Evolutionary conservation across 1,140 invertebrate species (phyloP).

Genomic region (Panagrolaimus sp.): DNA sequence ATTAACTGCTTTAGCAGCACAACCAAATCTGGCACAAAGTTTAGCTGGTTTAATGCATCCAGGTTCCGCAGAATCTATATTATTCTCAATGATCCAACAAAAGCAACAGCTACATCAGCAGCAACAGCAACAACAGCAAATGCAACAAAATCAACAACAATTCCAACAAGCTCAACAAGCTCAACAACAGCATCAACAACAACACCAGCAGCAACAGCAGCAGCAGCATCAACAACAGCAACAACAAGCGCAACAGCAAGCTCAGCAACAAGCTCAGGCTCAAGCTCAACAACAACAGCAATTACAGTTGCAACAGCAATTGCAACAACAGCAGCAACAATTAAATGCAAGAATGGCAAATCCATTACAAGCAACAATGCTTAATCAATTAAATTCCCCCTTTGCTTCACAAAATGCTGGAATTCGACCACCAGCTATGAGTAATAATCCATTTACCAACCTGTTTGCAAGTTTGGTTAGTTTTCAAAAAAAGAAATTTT

Average conservation of each 20-base stretch:
- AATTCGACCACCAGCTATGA: neutral
- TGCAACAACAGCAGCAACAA: conserved; percentile 11
- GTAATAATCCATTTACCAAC: neutral
- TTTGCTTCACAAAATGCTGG: neutral
- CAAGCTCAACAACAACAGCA: neutral
- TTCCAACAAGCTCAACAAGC: no score
- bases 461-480: neutral
- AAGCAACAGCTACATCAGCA: neutral
- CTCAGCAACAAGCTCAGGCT: neutral
- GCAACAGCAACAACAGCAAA: no score
- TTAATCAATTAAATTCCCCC: neutral
- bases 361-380: neutral
- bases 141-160: no score
- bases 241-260: neutral
- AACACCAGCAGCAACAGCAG: neutral
- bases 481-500: neutral
- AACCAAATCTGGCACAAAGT: no score
- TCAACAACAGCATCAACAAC: neutral
- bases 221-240: conserved; percentile 12
- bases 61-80: no score
- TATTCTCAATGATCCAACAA: neutral
- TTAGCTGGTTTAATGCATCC: no score
- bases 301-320: neutral
- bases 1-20: no score
- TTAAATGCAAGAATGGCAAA: neutral